phyloP scores from a whole-genome alignment of 2,797 vertebrate genomes.

The Ammospiza maritima region DNA sequence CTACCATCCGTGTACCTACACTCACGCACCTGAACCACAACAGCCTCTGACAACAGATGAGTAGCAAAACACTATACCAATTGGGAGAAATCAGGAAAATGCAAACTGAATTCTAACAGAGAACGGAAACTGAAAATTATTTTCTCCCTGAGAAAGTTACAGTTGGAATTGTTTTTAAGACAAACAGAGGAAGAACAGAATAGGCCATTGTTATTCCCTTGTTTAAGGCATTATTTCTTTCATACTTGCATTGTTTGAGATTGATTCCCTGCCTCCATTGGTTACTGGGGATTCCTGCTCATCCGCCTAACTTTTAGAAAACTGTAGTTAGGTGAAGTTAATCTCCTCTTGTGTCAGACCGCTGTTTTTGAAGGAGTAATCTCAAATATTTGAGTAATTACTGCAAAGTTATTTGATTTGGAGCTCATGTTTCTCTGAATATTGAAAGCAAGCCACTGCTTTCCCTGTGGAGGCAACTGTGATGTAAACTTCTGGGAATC shows the following conservation, averaged over 20 bases:
- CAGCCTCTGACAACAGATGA: background rate
- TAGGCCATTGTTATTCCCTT: background rate
- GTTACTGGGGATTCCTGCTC: background rate
- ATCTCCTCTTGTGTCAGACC: background rate
- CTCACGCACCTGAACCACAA: background rate
- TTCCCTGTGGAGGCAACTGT: background rate
- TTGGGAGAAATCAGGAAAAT: background rate
- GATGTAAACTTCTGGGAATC: background rate
- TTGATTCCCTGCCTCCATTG: background rate
- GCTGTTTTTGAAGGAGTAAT: background rate
- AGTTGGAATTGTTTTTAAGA: slow-evolving; percentile 11
- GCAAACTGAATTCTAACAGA: background rate
- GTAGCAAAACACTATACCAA: background rate
- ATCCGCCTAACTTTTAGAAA: background rate
- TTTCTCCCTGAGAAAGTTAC: background rate
- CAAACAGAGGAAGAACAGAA: slow-evolving; percentile 1
- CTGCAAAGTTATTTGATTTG: background rate
- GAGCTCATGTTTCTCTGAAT: background rate
- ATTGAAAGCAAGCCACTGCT: background rate
- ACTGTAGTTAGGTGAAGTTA: background rate
- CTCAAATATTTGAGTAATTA: background rate
- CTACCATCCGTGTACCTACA: background rate
- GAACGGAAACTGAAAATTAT: slow-evolving; percentile 3
- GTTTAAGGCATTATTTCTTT: slow-evolving; percentile 5
- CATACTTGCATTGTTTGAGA: background rate